Percentiles rank a stretch among this genome's conserved stretches.
Evolutionary conservation across 2,888 invertebrate genomes (phyloP).

Genomic region (Stenolophus ochropezus): DNA sequence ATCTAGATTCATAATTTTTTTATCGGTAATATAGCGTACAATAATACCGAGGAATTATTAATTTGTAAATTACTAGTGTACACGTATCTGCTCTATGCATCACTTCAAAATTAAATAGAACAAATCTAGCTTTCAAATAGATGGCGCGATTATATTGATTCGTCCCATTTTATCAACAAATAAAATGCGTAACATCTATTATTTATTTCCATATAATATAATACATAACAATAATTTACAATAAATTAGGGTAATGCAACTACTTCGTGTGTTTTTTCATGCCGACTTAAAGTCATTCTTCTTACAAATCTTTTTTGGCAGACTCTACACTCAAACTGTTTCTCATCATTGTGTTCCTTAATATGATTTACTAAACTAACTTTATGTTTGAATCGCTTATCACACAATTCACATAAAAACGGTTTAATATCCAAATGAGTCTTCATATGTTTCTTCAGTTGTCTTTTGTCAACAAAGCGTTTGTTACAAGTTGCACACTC

Average conservation of each 20-base stretch:
- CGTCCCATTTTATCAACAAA: too few species aligned
- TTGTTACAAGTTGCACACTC: conserved; percentile 21
- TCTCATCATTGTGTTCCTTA: conserved; percentile 27
- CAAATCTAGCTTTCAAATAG: neutral
- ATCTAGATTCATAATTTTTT: too few species aligned
- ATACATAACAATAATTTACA: too few species aligned
- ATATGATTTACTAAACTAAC: conserved; percentile 37
- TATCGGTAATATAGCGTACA: too few species aligned
- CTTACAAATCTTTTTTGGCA: conserved; percentile 27
- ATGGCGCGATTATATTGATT: neutral
- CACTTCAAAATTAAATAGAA: neutral
- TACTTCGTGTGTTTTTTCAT: conserved; percentile 34
- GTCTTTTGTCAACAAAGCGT: conserved; percentile 34
- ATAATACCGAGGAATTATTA: too few species aligned
- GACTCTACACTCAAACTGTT: conserved; percentile 21
- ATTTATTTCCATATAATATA: too few species aligned
- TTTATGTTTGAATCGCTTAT: conserved; percentile 36
- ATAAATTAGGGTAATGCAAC: too few species aligned
- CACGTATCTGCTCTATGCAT: neutral
- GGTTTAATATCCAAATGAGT: conserved; percentile 13
- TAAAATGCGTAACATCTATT: too few species aligned
- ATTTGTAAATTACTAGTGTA: too few species aligned
- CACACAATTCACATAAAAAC: conserved; percentile 7
- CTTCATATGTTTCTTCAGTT: conserved; percentile 32
- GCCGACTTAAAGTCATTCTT: conserved; percentile 14